Percentiles rank a stretch among this genome's conserved stretches.
Evolutionary conservation across 2,797 vertebrate genomes (phyloP).

Genomic region (Pseudopleuronectes americanus): DNA sequence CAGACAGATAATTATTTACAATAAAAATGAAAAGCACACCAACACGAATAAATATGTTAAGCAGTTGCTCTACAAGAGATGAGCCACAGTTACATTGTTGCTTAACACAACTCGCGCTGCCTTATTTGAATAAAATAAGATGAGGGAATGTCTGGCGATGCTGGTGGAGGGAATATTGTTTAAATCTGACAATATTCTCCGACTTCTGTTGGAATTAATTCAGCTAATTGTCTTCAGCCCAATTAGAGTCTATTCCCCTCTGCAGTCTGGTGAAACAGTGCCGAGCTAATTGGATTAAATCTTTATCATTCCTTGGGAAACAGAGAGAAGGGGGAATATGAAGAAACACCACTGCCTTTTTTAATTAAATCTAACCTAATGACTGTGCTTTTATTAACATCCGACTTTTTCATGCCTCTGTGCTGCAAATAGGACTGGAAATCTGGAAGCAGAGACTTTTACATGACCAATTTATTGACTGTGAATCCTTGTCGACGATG

Average conservation of each 20-base stretch:
- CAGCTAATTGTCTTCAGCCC: conserved; percentile 87
- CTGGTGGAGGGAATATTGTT: conserved; percentile 77
- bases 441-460: conserved; percentile 52
- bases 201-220: conserved; percentile 87
- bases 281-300: conserved; percentile 88
- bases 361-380: conserved; percentile 83
- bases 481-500: conserved; percentile 32
- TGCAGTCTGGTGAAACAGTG: conserved; percentile 83
- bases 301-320: conserved; percentile 86
- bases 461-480: conserved; percentile 52
- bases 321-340: conserved; percentile 78
- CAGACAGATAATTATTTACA: conserved; percentile 64
- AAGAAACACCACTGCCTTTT: conserved; percentile 76
- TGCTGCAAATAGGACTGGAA: conserved; percentile 61
- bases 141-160: conserved; percentile 68
- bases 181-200: conserved; percentile 82
- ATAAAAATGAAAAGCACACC: conserved; percentile 59
- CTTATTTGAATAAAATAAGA: conserved; percentile 79
- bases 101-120: conserved; percentile 65
- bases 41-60: conserved; percentile 71
- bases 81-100: conserved; percentile 66
- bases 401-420: conserved; percentile 62
- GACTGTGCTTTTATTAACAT: conserved; percentile 79
- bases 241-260: conserved; percentile 87
- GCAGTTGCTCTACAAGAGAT: conserved; percentile 68